Conservation (phyloP, 2,797 vertebrate species). For the Craterocephalus amniculus region DNA sequence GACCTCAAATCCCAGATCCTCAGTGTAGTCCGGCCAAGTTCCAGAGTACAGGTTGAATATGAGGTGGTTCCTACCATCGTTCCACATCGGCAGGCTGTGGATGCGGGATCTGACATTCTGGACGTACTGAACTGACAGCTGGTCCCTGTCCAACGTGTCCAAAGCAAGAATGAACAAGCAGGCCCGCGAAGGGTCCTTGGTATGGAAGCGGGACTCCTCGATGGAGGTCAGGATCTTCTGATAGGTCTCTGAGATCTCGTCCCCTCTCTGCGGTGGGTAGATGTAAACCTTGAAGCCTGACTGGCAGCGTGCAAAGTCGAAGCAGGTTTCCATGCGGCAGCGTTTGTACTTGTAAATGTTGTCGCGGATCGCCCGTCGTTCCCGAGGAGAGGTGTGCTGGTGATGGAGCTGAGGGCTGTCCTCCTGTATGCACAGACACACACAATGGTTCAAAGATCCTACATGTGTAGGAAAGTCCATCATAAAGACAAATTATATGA, state of each 20-base stretch:
- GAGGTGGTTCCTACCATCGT: conserved; percentile 85
- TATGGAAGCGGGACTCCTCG: conserved; percentile 83
- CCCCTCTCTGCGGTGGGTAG: conserved; percentile 81
- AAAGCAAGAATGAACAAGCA: conserved; percentile 84
- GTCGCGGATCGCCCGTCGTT: conserved; percentile 80
- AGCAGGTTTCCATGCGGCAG: conserved; percentile 88
- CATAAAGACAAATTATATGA: background rate
- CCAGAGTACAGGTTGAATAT: conserved; percentile 88
- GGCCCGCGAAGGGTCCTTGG: conserved; percentile 77
- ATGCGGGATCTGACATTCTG: conserved; percentile 80
- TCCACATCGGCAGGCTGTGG: conserved; percentile 84
- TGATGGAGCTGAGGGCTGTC: conserved; percentile 81
- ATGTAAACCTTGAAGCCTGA: conserved; percentile 81
- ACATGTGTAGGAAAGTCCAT: background rate
- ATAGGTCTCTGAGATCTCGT: conserved; percentile 83
- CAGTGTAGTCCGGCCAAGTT: conserved; percentile 86
- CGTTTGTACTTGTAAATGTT: conserved; percentile 84
- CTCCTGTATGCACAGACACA: conserved; percentile 59
- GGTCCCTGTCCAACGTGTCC: conserved; percentile 86
- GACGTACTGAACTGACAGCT: conserved; percentile 82
- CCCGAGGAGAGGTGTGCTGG: conserved; percentile 82
- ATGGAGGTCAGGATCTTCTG: conserved; percentile 83
- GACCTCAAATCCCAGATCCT: conserved; percentile 86
- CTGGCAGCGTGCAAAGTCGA: conserved; percentile 83
- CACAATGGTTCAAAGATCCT: background rate